Base-by-base conservation (phyloP, 2,113 vertebrate genomes). In the Herpailurus yagouaroundi region DNA sequence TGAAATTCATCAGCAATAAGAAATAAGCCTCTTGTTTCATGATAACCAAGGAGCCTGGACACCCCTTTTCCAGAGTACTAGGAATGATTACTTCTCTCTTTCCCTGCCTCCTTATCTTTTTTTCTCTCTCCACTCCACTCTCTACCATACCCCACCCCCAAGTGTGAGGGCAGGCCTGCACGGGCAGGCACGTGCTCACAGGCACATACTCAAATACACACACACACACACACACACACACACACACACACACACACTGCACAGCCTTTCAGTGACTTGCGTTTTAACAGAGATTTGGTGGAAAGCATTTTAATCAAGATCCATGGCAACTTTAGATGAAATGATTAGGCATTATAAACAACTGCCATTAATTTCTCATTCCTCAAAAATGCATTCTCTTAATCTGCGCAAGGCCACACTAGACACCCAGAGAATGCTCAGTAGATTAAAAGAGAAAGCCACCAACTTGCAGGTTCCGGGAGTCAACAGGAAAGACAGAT, bases 1-100 rank as follows among this genome's bases (percentile, higher is more conserved):
- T 81, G 45, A 92, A 97, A 97, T 94, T 76, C 36, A 92, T 88
- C 57, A 66, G 45, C 55, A 93, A 74, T 71, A 84, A 86, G 66
- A 97, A 92, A 45, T 41, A 45, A 76, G 36, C 18, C 63, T 93
- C 36, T 91, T 64, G 29, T 87, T 83, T 94, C 38, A 80, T 48
- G 63, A 95, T 68, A 80, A 82, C 29, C 76, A 96, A 90, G 18
- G 18, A 94, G 31, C 12, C 21, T 86, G 82, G 73, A 69, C 15
- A 29, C 0, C 38, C 25, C 29, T 15, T 71, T 95, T 87, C 31
- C 81, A 91, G 29, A 98, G 21, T 96, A 57, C 36, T 93, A 95
- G 36, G 36, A 97, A 82, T 79, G 18, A 48, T 85, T 29, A 0
- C 66, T 69, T 76, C 21, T 68, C 21, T 68, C 29, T 82, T 48